A percentile compares a stretch with the other conserved stretches of the same genome.
Conservation (phyloP, 1,140 invertebrate species). For the Gryllus bimaculatus region DNA sequence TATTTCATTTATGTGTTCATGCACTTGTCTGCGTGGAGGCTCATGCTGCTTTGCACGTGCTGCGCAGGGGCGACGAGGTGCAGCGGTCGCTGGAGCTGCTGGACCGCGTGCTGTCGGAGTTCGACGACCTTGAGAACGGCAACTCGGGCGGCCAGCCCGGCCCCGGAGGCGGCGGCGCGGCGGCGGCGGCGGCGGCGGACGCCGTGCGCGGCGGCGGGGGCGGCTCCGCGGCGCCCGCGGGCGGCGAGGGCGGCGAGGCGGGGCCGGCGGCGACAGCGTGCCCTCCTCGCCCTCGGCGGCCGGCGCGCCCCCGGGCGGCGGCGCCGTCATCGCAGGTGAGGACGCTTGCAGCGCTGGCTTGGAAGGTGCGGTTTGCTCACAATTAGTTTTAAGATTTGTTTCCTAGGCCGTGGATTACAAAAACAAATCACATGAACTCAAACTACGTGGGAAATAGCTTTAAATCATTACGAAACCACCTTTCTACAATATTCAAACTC, state of each 20-base stretch:
- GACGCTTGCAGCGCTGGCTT: no score
- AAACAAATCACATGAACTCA: no score
- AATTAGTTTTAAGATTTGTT: no score
- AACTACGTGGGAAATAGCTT: no score
- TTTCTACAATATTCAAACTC: no score
- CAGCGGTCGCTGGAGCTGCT: constrained; percentile 72
- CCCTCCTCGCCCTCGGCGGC: constrained; percentile 28
- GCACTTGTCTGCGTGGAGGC: no score
- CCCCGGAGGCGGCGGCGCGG: constrained; percentile 28
- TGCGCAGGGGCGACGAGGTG: constrained; percentile 63
- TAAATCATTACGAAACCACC: no score
- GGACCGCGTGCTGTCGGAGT: constrained; percentile 78
- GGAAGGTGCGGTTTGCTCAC: no score
- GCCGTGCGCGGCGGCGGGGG: constrained; percentile 24
- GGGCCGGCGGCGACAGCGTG: constrained; percentile 29
- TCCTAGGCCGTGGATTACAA: no score
- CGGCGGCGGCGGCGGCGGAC: constrained; percentile 30
- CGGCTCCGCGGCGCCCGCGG: constrained; percentile 23
- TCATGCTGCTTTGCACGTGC: no score
- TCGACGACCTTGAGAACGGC: constrained; percentile 63
- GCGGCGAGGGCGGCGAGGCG: constrained; percentile 5
- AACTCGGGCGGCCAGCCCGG: constrained; percentile 32
- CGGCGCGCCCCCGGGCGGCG: neutral
- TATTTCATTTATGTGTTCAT: no score
- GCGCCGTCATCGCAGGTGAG: neutral